Conservation (phyloP, 1,140 invertebrate genomes). For the Papilio helenus region DNA sequence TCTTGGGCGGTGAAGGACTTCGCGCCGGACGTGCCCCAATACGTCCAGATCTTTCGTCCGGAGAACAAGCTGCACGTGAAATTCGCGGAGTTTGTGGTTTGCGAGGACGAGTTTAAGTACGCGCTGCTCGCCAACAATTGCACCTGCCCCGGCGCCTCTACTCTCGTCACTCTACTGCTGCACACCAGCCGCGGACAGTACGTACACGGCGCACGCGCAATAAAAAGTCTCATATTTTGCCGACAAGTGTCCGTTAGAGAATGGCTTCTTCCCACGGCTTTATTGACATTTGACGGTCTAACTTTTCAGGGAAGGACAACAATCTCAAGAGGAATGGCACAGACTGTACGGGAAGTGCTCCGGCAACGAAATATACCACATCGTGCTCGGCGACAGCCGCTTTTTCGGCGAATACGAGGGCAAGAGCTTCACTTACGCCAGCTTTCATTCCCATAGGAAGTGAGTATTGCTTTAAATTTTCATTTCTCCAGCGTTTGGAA, state of each 20-base stretch:
- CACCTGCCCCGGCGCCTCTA: slow-evolving; percentile 98
- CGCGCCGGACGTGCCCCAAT: slow-evolving; percentile 97
- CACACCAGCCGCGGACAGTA: slow-evolving; percentile 98
- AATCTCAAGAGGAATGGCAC: slow-evolving; percentile 98
- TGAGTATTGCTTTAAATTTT: slow-evolving; percentile 83
- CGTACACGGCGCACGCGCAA: slow-evolving; percentile 71
- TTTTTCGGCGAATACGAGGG: slow-evolving; percentile 99
- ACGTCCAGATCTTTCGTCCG: slow-evolving; percentile 98
- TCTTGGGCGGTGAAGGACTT: slow-evolving; percentile 99
- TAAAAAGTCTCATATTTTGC: not conserved
- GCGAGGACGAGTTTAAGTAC: slow-evolving; percentile 99
- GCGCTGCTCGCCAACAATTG: slow-evolving; percentile 98
- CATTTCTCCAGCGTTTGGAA: not conserved
- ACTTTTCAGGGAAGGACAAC: slow-evolving; percentile 94
- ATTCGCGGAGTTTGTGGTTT: slow-evolving; percentile 98
- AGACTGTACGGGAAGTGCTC: slow-evolving; percentile 98
- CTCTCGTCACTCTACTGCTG: slow-evolving; percentile 95
- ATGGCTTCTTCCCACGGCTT: no score
- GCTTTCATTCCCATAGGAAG: slow-evolving; percentile 99
- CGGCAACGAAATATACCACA: slow-evolving; percentile 99
- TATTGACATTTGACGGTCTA: not conserved
- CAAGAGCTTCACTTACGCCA: slow-evolving; percentile 99
- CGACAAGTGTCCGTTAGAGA: no score
- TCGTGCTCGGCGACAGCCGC: slow-evolving; percentile 95
- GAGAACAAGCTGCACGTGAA: slow-evolving; percentile 99